A percentile compares a stretch with the other conserved stretches of the same genome.
Conservation (phyloP, 2,113 vertebrate species). For the Myanophis thanlyinensis region DNA sequence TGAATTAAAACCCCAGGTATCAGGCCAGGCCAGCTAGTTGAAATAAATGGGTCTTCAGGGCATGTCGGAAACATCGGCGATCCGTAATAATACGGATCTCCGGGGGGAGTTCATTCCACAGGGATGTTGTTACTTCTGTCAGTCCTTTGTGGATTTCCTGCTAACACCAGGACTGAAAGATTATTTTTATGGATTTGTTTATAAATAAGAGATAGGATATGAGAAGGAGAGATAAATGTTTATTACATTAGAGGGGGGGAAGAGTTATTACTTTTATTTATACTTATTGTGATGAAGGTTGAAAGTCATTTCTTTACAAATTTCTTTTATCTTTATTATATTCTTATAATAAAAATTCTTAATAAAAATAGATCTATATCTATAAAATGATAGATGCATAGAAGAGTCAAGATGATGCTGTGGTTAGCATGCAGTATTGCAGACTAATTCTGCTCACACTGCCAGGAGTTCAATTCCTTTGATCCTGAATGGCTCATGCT, state of each 20-base stretch:
- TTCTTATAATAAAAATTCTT: neutral
- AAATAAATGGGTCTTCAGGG: too few relatives aligned
- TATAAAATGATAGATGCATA: neutral
- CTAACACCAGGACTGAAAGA: neutral
- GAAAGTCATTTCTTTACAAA: neutral
- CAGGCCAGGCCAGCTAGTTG: too few relatives aligned
- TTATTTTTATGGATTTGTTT: neutral
- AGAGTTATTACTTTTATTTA: neutral
- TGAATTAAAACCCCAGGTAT: too few relatives aligned
- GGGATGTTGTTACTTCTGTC: neutral
- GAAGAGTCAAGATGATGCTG: neutral
- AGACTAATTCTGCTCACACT: too few relatives aligned
- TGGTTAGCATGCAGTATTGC: neutral
- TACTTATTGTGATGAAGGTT: neutral
- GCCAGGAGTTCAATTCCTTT: too few relatives aligned
- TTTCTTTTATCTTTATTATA: neutral
- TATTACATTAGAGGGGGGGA: neutral
- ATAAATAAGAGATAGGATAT: neutral
- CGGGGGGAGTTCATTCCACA: too few relatives aligned
- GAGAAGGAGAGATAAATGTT: neutral
- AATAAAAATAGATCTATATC: neutral
- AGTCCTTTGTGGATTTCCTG: neutral
- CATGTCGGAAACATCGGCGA: too few relatives aligned
- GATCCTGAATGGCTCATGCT: too few relatives aligned
- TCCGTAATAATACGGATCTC: too few relatives aligned